Conservation (phyloP, 1,140 invertebrate genomes). For the Episyrphus balteatus region DNA sequence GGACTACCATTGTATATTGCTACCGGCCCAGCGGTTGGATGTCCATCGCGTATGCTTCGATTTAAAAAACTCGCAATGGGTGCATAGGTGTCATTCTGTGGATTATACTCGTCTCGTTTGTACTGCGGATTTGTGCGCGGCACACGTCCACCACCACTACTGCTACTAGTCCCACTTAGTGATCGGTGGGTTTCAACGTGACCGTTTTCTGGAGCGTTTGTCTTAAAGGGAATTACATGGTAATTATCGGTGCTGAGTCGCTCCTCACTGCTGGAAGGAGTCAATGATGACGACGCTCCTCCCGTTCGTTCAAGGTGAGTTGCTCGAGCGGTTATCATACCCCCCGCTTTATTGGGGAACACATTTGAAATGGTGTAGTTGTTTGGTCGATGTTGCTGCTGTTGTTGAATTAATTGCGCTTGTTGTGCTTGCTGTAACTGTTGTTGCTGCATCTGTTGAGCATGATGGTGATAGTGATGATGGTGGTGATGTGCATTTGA, state of each 20-base stretch:
- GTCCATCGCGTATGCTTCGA: slow-evolving; percentile 5
- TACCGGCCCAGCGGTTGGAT: not conserved
- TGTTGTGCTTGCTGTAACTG: slow-evolving; percentile 2
- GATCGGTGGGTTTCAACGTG: slow-evolving; percentile 30
- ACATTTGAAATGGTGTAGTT: not conserved
- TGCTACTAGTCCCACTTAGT: slow-evolving; percentile 42
- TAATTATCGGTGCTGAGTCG: slow-evolving; percentile 31
- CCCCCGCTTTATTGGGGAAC: slow-evolving; percentile 13
- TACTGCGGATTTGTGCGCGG: slow-evolving; percentile 40
- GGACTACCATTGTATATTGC: slow-evolving; percentile 5
- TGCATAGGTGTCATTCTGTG: not conserved
- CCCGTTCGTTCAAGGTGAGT: slow-evolving; percentile 27
- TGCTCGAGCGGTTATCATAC: slow-evolving; percentile 26
- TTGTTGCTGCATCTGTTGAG: not conserved
- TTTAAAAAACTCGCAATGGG: slow-evolving; percentile 4
- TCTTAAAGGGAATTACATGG: slow-evolving; percentile 14
- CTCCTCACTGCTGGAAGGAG: slow-evolving; percentile 35
- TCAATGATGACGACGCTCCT: slow-evolving; percentile 14
- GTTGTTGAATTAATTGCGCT: not conserved
- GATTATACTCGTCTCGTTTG: slow-evolving; percentile 33
- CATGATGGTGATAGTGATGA: slow-evolving; percentile 11
- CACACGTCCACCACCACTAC: slow-evolving; percentile 32
- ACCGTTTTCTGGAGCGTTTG: slow-evolving; percentile 9
- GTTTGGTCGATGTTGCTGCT: slow-evolving; percentile 1
- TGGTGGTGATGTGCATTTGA: slow-evolving; percentile 1